phyloP scores from a whole-genome alignment of 1,140 invertebrate genomes.

The Drosophila elegans region DNA sequence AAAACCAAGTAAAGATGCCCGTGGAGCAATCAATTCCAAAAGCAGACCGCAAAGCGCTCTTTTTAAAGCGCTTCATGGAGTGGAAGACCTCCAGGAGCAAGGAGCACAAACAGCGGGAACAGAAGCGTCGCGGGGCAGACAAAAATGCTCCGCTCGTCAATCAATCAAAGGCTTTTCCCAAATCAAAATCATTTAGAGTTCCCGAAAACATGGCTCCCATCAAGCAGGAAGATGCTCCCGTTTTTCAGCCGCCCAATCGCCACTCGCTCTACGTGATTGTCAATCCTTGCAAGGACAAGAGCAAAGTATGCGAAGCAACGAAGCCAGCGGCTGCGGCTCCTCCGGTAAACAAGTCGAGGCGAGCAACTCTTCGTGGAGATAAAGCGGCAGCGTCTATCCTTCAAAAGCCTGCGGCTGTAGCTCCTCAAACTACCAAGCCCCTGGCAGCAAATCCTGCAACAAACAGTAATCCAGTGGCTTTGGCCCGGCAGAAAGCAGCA shows the following conservation, averaged over 20 bases:
- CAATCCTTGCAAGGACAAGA: slow-evolving; percentile 15
- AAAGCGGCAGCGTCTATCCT: too few relatives aligned
- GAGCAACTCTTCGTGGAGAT: not conserved
- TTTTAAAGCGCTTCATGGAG: slow-evolving; percentile 39
- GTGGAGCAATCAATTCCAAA: not conserved
- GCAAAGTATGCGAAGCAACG: not conserved
- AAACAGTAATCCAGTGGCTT: not conserved
- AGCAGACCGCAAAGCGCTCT: slow-evolving; percentile 17
- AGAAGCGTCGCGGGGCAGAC: slow-evolving; percentile 2
- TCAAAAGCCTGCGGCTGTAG: not conserved
- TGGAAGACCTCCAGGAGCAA: slow-evolving; percentile 33
- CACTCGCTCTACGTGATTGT: slow-evolving; percentile 39
- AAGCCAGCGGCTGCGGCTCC: not conserved
- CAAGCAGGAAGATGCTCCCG: not conserved
- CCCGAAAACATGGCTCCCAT: not conserved
- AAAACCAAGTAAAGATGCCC: not conserved
- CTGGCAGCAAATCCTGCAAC: not conserved
- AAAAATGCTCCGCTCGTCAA: not conserved
- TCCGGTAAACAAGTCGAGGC: not conserved
- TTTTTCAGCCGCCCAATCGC: slow-evolving; percentile 17
- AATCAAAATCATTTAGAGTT: slow-evolving; percentile 1
- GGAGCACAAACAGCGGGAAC: slow-evolving; percentile 12
- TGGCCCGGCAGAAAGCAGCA: not conserved
- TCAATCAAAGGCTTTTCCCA: slow-evolving; percentile 3
- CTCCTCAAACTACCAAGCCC: not conserved